These are phyloP conservation scores for Melitaea athalia DNA, from an alignment of 2,888 invertebrate species.

Conservation along the genomic window DNA sequence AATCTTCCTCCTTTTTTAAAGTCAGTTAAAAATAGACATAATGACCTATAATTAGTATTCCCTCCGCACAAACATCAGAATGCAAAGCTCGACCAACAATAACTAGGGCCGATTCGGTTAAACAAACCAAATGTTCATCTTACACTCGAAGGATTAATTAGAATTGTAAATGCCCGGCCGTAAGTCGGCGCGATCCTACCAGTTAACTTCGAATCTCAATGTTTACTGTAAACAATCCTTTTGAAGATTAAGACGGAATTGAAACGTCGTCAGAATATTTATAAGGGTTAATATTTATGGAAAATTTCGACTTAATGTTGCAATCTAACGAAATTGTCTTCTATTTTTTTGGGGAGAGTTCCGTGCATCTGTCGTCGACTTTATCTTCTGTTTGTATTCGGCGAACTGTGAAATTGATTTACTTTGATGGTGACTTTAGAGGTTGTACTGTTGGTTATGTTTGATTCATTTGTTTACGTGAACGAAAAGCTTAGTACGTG, in stretches of 20 bases:
- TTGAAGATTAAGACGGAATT: slow-evolving; percentile 73
- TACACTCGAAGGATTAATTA: slow-evolving; percentile 72
- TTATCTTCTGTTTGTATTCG: slow-evolving; percentile 52
- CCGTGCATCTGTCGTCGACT: slow-evolving; percentile 56
- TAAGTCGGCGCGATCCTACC: slow-evolving; percentile 64
- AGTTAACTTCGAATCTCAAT: slow-evolving; percentile 77
- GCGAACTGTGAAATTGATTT: slow-evolving; percentile 43
- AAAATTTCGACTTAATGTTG: slow-evolving; percentile 23
- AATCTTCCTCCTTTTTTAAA: no score
- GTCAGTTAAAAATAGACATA: neutral
- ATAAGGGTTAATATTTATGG: slow-evolving; percentile 64
- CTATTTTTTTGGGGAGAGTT: neutral
- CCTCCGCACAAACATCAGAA: slow-evolving; percentile 59
- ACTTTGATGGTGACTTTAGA: slow-evolving; percentile 23
- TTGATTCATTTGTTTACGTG: slow-evolving; percentile 25
- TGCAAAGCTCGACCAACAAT: slow-evolving; percentile 69
- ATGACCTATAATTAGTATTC: slow-evolving; percentile 44
- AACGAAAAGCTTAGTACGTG: neutral
- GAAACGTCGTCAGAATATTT: slow-evolving; percentile 70
- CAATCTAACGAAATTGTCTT: slow-evolving; percentile 15
- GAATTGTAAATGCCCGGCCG: slow-evolving; percentile 73
- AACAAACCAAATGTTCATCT: slow-evolving; percentile 67
- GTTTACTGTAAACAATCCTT: slow-evolving; percentile 79
- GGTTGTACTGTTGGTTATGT: slow-evolving; percentile 13
- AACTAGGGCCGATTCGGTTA: slow-evolving; percentile 62